phyloP scores from a whole-genome alignment of 2,113 vertebrate species.

The Numenius arquata region DNA sequence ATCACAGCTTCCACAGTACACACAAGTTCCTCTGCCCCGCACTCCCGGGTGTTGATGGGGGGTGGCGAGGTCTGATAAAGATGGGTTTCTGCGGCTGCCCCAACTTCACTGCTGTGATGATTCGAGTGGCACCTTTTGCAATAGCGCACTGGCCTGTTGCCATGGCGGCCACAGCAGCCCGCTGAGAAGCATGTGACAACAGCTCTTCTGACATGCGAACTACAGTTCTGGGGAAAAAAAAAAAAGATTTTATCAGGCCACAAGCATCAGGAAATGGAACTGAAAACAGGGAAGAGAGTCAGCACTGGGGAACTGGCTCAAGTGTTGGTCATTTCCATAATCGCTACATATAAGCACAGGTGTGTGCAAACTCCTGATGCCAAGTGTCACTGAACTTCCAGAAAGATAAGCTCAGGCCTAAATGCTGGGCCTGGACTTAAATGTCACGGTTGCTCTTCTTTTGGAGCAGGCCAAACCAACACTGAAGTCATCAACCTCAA shows the following conservation, averaged over 20 bases:
- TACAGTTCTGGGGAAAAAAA: conserved; percentile 87
- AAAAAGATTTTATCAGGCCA: not conserved
- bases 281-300: not conserved
- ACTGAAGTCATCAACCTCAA: not conserved
- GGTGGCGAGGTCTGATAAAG: conserved; percentile 98
- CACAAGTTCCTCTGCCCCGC: conserved; percentile 95
- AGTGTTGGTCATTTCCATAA: not conserved
- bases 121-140: conserved; percentile 98
- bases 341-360: not conserved
- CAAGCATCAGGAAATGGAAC: not conserved
- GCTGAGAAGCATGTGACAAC: conserved; percentile 99
- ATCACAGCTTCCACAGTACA: conserved; percentile 97
- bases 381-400: not conserved
- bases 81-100: conserved; percentile 88
- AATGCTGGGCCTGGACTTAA: not conserved
- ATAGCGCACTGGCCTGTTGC: conserved; percentile 96
- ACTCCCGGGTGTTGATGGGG: conserved; percentile 97
- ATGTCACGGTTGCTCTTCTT: not conserved
- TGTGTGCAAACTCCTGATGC: not conserved
- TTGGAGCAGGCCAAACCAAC: not conserved
- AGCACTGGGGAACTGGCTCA: not conserved
- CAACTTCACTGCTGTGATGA: conserved; percentile 95
- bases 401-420: not conserved
- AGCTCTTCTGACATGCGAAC: conserved; percentile 95
- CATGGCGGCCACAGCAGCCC: conserved; percentile 95